Evolutionary conservation across 1,140 invertebrate genomes (phyloP).

Genomic region (Drosophila mojavensis): DNA sequence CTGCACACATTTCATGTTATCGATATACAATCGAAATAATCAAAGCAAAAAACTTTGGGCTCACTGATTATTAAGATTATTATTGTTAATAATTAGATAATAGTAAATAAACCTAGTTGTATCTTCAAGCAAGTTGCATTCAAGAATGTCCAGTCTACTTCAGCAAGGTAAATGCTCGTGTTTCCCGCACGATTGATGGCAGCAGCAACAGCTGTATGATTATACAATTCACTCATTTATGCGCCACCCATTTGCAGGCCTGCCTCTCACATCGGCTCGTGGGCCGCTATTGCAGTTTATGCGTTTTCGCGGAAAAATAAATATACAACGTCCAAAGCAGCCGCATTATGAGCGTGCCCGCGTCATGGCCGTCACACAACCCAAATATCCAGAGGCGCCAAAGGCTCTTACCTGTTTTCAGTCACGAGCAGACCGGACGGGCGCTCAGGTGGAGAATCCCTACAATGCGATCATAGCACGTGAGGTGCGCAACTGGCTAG

Average conservation of each 20-base stretch:
- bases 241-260: constrained; percentile 11
- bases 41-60: not conserved
- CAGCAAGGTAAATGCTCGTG: constrained; percentile 24
- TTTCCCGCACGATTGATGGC: not conserved
- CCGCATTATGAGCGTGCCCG: constrained; percentile 88
- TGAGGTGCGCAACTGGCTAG: constrained; percentile 88
- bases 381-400: constrained; percentile 77
- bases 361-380: constrained; percentile 87
- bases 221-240: constrained; percentile 51
- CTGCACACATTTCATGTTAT: not conserved
- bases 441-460: constrained; percentile 85
- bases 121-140: not conserved
- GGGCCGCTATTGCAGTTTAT: constrained; percentile 85
- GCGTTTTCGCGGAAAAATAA: constrained; percentile 89
- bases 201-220: constrained; percentile 24
- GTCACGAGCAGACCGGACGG: constrained; percentile 42
- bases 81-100: constrained; percentile 6
- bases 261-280: constrained; percentile 79
- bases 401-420: constrained; percentile 64
- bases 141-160: constrained; percentile 34
- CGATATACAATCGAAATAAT: constrained; percentile 24
- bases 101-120: constrained; percentile 6
- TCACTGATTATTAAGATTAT: constrained; percentile 12
- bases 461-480: constrained; percentile 89
- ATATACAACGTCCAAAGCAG: constrained; percentile 88